These are phyloP conservation scores for Myiozetetes cayanensis DNA, from an alignment of 2,113 vertebrate genomes.

Conservation along the genomic window DNA sequence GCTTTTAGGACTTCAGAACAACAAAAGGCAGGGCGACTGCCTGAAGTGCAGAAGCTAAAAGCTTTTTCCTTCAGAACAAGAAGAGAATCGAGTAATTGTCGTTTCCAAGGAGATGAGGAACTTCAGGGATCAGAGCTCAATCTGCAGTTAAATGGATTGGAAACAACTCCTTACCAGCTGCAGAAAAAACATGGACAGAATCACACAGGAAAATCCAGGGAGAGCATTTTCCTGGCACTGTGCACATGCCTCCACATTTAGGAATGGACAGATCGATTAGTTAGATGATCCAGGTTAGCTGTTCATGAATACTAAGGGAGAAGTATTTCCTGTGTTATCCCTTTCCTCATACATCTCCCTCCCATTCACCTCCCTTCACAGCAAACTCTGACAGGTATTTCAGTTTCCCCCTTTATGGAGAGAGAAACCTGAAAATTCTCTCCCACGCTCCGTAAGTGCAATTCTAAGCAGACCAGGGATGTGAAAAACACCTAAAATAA, in stretches of 20 bases:
- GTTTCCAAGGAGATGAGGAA: conserved; percentile 77
- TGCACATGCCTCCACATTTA: background rate
- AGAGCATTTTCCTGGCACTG: conserved; percentile 12
- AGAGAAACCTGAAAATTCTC: background rate
- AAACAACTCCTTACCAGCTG: conserved; percentile 68
- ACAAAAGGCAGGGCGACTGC: conserved; percentile 40
- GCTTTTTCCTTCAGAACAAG: conserved; percentile 71
- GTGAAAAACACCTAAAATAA: background rate
- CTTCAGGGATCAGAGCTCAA: conserved; percentile 74
- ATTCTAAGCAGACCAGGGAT: background rate
- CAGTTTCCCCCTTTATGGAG: background rate
- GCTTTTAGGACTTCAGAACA: conserved; percentile 54
- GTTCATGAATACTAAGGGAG: background rate
- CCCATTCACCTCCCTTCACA: background rate
- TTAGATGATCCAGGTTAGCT: background rate
- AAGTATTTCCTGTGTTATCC: background rate
- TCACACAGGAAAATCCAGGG: conserved; percentile 58
- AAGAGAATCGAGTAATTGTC: conserved; percentile 67
- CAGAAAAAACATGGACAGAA: conserved; percentile 62
- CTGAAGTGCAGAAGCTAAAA: conserved; percentile 71
- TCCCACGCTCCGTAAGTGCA: background rate
- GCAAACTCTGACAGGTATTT: background rate
- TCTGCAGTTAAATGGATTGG: conserved; percentile 80
- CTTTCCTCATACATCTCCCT: background rate
- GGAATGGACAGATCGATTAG: background rate